Evolutionary conservation across 1,140 invertebrate genomes (phyloP), one percentile per base, ranked within the genome.

Genomic region (Aricia agestis): DNA sequence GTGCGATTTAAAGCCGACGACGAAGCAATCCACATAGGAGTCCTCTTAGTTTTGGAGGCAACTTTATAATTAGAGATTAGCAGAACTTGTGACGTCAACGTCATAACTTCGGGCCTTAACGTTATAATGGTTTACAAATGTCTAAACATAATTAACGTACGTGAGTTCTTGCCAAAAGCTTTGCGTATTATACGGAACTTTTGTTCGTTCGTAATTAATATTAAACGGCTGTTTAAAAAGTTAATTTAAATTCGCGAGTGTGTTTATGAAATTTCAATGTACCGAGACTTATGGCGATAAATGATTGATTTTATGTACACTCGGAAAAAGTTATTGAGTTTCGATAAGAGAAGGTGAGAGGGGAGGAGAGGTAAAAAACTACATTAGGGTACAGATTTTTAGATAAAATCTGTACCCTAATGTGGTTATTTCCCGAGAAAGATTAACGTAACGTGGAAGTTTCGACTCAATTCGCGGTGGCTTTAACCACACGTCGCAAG

Each of bases 211-310:
- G 59, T 63, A 63, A 63, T 63, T 63, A 63, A 63, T 63, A 63
- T 63, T 63, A 63, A 63, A 63, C 25, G 59, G 18, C 19, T 63
- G 59, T 63, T 63, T 19, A 19, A 63, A 63, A 63, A 19, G 59
- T 63, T 63, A 19, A 63, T 63, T 63, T 63, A 11, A 63, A 63
- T 63, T 63, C 59, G 59, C 2, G 59, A 63, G 17, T 11, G 59
- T 63, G 59, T 63, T 63, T 63, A 19, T 63, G 59, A 63, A 63
- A 63, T 63, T 63, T 63, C 59, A 63, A 63, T 63, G 59, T 63
- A 63, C 19, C 11, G 18, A 63, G 59, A 25, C 59, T 18, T 63
- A 52, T 25, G 59, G 59, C 19, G 18, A 63, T 63, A 25, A 63
- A 19, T 63, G 59, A 63, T 25, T 63, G 11, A 63, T 63, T 25